phyloP scores from a whole-genome alignment of 2,888 invertebrate genomes.

The Odontocerum albicorne region DNA sequence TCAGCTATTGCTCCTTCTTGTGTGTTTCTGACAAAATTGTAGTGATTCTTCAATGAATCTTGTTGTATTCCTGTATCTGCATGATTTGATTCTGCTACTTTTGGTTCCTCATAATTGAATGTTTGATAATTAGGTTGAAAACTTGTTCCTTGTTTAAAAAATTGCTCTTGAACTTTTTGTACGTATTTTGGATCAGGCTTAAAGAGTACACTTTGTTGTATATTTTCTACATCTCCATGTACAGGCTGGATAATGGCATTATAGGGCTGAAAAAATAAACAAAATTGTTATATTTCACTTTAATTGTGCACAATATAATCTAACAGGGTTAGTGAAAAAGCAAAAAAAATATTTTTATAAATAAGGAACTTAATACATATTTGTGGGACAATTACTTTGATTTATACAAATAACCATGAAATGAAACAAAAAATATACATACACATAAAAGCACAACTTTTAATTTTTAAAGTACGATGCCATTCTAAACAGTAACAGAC shows the following conservation, averaged over 20 bases:
- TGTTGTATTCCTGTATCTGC: background rate
- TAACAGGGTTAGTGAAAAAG: no score
- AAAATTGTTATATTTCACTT: no score
- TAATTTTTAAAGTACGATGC: no score
- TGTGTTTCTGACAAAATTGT: conserved; percentile 50
- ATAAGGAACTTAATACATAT: no score
- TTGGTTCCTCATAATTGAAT: conserved; percentile 52
- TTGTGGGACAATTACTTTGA: no score
- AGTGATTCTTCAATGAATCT: conserved; percentile 37
- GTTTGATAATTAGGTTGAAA: conserved; percentile 51
- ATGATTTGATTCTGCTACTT: conserved; percentile 38
- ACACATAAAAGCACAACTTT: no score
- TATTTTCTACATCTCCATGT: conserved; percentile 39
- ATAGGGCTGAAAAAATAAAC: conserved; percentile 41
- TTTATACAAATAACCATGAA: no score
- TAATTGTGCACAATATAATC: no score
- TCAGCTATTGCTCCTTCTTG: conserved; percentile 44
- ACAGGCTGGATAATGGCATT: conserved; percentile 42
- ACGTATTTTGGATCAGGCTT: conserved; percentile 56
- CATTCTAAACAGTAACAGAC: no score
- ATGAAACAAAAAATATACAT: no score
- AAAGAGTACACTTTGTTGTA: conserved; percentile 51
- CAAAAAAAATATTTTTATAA: no score
- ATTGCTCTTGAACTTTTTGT: conserved; percentile 51
- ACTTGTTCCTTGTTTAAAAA: conserved; percentile 48